Conservation (phyloP, 2,888 invertebrate genomes). For the Plagodis dolabraria region DNA sequence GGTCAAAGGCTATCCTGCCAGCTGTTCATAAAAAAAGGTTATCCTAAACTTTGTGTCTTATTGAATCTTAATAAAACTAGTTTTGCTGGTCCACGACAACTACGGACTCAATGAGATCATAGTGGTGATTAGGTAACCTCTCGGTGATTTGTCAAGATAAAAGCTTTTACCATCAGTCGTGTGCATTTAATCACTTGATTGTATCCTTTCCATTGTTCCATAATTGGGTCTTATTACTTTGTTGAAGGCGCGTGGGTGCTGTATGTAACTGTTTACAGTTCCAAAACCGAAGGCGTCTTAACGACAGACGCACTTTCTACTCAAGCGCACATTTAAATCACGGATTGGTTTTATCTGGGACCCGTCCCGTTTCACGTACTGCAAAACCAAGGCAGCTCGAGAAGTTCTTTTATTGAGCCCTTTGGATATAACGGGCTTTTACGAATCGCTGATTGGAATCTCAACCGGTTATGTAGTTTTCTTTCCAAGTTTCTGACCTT, state of each 20-base stretch:
- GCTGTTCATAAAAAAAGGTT: too few relatives aligned
- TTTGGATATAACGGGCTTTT: conserved; percentile 9
- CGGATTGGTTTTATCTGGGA: conserved; percentile 26
- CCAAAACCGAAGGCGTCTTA: conserved; percentile 42
- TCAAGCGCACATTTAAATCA: conserved; percentile 44
- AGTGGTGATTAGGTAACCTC: conserved; percentile 1
- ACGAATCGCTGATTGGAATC: neutral
- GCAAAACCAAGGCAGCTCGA: conserved; percentile 22
- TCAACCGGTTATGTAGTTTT: conserved; percentile 27
- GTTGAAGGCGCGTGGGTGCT: conserved; percentile 46
- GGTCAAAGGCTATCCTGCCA: too few relatives aligned
- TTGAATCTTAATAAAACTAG: too few relatives aligned
- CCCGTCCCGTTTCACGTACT: neutral
- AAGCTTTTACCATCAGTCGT: conserved; percentile 14
- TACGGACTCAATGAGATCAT: neutral
- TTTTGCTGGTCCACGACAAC: too few relatives aligned
- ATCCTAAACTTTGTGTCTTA: too few relatives aligned
- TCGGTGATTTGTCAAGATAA: conserved; percentile 20
- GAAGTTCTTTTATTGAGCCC: conserved; percentile 17
- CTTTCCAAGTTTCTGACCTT: conserved; percentile 40
- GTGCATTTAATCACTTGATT: conserved; percentile 42
- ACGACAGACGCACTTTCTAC: conserved; percentile 52
- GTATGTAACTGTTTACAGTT: conserved; percentile 42
- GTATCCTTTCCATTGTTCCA: conserved; percentile 52
- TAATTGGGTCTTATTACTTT: conserved; percentile 53